Evolutionary conservation across 2,888 invertebrate species (phyloP).

Genomic region (Caenorhabditis sp.): DNA sequence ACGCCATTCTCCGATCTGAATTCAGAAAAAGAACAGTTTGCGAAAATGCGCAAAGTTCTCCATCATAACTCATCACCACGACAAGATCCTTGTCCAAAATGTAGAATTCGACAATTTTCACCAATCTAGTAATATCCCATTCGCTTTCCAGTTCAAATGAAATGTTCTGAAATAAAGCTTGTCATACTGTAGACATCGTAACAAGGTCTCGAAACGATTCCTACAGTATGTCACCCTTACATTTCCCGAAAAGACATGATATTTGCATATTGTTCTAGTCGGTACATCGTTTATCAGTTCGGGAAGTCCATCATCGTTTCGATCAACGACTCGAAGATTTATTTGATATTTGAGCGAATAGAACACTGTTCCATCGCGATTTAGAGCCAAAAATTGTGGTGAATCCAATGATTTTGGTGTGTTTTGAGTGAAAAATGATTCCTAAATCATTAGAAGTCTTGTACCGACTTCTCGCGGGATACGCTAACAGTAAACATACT

Average conservation of each 20-base stretch:
- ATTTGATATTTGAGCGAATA: constrained; percentile 19
- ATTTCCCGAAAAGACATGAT: constrained; percentile 25
- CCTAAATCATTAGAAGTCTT: too few species aligned
- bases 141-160: background rate
- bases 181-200: too few species aligned
- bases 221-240: too few species aligned
- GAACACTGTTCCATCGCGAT: constrained; percentile 2
- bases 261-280: constrained; percentile 22
- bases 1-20: constrained; percentile 4
- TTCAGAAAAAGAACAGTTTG: constrained; percentile 20
- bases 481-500: too few species aligned
- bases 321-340: constrained; percentile 13
- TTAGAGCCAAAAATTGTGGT: constrained; percentile 23
- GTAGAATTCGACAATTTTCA: constrained; percentile 2
- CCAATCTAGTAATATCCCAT: background rate
- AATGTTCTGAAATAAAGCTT: background rate
- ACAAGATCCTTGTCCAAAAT: background rate
- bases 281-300: constrained; percentile 14
- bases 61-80: constrained; percentile 13
- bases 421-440: background rate
- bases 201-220: too few species aligned
- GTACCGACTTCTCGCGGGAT: too few species aligned
- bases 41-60: constrained; percentile 13
- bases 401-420: constrained; percentile 4
- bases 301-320: constrained; percentile 7